A percentile compares a stretch with the other conserved stretches of the same genome.
These are phyloP conservation scores for Diaprepes abbreviatus DNA, from an alignment of 2,888 invertebrate genomes.

Conservation along the genomic window DNA sequence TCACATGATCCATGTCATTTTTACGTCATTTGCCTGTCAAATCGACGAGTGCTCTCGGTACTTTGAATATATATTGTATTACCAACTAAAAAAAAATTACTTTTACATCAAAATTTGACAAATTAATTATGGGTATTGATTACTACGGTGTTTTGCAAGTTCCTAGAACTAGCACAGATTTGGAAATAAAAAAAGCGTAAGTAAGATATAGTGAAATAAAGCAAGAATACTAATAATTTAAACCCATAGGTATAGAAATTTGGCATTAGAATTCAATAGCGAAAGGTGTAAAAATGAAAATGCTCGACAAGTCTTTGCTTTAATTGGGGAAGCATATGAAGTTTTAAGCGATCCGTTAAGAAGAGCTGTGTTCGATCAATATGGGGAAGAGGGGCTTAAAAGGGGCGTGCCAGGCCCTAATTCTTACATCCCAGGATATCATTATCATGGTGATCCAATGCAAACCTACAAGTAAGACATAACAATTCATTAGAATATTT, in stretches of 20 bases:
- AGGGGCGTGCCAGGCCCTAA: conserved; percentile 80
- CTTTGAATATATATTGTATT: no score
- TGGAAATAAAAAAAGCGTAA: conserved; percentile 82
- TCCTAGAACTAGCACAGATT: conserved; percentile 74
- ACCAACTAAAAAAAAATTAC: no score
- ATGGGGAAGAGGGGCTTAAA: conserved; percentile 90
- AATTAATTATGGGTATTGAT: conserved; percentile 76
- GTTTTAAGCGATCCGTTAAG: conserved; percentile 77
- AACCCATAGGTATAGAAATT: conserved; percentile 61
- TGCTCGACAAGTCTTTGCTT: conserved; percentile 72
- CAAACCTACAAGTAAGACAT: conserved; percentile 77
- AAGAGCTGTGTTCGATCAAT: conserved; percentile 88
- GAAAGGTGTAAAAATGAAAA: conserved; percentile 73
- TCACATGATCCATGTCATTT: no score
- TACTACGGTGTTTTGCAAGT: conserved; percentile 84
- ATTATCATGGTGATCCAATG: conserved; percentile 85
- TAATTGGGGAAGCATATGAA: conserved; percentile 85
- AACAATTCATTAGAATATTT: no score
- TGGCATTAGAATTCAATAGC: conserved; percentile 70
- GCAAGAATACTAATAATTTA: background rate
- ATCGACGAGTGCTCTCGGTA: no score
- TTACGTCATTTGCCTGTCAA: no score
- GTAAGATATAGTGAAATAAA: conserved; percentile 46
- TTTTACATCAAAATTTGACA: conserved; percentile 11
- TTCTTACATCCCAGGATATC: conserved; percentile 79